These are phyloP conservation scores for Synanthedon vespiformis DNA, from an alignment of 2,888 invertebrate species.

Conservation along the genomic window DNA sequence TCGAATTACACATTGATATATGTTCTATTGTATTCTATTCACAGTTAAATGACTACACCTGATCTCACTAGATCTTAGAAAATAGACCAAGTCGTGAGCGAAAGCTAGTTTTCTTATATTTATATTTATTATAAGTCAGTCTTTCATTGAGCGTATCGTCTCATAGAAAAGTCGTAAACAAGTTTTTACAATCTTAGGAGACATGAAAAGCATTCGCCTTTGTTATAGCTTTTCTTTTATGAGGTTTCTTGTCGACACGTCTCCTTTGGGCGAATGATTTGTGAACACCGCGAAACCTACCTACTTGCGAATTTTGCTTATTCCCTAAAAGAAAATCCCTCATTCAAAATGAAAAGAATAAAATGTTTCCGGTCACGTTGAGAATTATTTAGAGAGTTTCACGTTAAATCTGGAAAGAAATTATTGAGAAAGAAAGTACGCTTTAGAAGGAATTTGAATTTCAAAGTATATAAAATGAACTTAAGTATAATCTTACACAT, in stretches of 20 bases:
- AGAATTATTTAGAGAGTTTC: constrained; percentile 14
- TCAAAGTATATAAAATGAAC: background rate
- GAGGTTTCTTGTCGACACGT: constrained; percentile 4
- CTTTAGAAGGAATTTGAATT: background rate
- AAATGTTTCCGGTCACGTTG: constrained; percentile 15
- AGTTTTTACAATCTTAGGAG: constrained; percentile 19
- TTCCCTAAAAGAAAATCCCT: constrained; percentile 4
- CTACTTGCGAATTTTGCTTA: constrained; percentile 8
- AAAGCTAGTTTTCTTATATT: constrained; percentile 1
- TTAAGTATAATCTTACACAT: background rate
- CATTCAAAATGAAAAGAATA: constrained; percentile 9
- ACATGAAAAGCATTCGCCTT: constrained; percentile 1
- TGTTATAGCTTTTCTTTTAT: constrained; percentile 6
- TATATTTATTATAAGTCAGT: constrained; percentile 5
- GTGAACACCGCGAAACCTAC: constrained; percentile 12
- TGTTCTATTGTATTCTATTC: too few species aligned
- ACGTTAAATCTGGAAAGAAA: background rate
- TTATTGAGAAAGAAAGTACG: background rate
- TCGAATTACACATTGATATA: too few species aligned
- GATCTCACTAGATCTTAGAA: too few species aligned
- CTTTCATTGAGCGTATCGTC: constrained; percentile 7
- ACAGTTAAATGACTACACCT: too few species aligned
- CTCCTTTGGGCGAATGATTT: constrained; percentile 12
- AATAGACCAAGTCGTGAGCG: too few species aligned
- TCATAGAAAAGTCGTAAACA: constrained; percentile 17